Evolutionary conservation across 2,888 invertebrate genomes (phyloP).

Genomic region (Phyllotreta cruciferae): DNA sequence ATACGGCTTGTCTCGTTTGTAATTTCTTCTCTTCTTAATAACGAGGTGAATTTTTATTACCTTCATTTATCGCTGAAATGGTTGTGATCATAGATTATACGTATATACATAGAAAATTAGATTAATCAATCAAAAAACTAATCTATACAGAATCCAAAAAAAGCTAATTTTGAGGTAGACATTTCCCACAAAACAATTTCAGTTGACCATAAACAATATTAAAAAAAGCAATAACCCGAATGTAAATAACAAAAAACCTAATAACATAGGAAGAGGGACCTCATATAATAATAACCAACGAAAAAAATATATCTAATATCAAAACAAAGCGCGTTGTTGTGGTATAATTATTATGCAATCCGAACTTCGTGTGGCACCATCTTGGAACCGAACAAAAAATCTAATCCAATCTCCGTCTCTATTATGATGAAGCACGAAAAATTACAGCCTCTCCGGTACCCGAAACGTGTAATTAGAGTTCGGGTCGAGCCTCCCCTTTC

Average conservation of each 20-base stretch:
- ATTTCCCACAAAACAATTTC: neutral
- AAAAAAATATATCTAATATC: conserved; percentile 2
- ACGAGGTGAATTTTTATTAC: too few species aligned
- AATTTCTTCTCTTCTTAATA: too few species aligned
- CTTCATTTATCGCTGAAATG: too few species aligned
- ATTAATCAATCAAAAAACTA: too few species aligned
- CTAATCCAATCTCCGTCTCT: conserved; percentile 16
- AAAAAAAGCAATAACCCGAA: neutral
- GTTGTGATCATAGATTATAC: too few species aligned
- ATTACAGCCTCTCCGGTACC: conserved; percentile 10
- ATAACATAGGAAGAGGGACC: conserved; percentile 10
- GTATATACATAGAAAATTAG: too few species aligned
- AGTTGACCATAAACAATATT: neutral
- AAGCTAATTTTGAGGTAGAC: too few species aligned
- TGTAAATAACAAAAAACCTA: conserved; percentile 8
- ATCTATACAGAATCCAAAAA: too few species aligned
- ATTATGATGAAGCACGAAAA: conserved; percentile 15
- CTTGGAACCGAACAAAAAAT: conserved; percentile 7
- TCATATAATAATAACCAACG: neutral
- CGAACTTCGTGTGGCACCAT: conserved; percentile 13
- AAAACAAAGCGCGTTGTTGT: conserved; percentile 7
- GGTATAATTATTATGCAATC: conserved; percentile 17
- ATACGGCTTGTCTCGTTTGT: too few species aligned
- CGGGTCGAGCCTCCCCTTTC: conserved; percentile 7
- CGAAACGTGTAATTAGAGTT: conserved; percentile 11